Conservation (phyloP, 2,888 invertebrate genomes). For the Dryobotodes eremita region DNA sequence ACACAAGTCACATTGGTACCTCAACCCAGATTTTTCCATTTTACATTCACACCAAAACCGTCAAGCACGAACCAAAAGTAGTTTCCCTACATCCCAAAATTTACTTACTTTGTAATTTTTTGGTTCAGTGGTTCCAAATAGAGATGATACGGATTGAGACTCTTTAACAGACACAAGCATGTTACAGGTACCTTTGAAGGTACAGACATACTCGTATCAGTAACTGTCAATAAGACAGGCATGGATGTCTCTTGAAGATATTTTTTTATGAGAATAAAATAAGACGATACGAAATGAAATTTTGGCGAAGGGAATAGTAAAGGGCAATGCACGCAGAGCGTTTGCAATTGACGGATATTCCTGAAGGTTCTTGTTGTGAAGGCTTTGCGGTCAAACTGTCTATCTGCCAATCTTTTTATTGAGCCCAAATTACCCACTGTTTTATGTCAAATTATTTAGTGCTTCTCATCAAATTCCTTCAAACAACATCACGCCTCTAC, state of each 20-base stretch:
- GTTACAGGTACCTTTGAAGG: conserved; percentile 32
- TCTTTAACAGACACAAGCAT: conserved; percentile 24
- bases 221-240: conserved; percentile 26
- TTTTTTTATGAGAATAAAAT: conserved; percentile 5
- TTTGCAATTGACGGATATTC: not conserved
- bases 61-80: conserved; percentile 15
- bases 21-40: not conserved
- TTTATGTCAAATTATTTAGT: not conserved
- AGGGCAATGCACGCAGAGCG: not conserved
- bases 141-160: conserved; percentile 41
- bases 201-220: conserved; percentile 13
- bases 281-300: not conserved
- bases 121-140: conserved; percentile 65
- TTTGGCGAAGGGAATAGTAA: not conserved
- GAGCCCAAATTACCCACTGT: not conserved
- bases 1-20: not conserved
- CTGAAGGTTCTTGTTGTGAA: not conserved
- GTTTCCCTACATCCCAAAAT: conserved; percentile 6
- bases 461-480: not conserved
- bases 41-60: not conserved
- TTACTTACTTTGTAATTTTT: conserved; percentile 57
- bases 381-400: not conserved
- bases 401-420: not conserved
- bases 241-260: not conserved
- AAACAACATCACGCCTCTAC: not conserved